phyloP scores from a whole-genome alignment of 1,140 invertebrate genomes.

The Mesaphorura yosii region DNA sequence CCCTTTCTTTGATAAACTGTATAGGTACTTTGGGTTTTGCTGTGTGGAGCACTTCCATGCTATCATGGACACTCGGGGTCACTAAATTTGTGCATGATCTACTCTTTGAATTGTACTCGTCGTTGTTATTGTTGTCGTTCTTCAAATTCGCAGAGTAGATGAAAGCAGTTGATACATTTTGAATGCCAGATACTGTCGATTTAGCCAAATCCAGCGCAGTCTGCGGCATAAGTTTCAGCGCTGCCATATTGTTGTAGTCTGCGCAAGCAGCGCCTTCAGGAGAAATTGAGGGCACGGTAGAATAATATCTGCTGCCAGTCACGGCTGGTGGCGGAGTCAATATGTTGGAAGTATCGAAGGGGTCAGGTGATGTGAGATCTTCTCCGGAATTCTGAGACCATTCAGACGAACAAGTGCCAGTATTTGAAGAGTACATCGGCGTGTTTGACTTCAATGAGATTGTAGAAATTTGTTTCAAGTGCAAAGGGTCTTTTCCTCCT shows the following conservation, averaged over 20 bases:
- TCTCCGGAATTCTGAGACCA: slow-evolving; percentile 18
- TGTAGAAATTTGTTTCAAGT: neutral
- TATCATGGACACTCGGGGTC: neutral
- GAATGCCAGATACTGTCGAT: no score
- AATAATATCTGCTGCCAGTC: slow-evolving; percentile 20
- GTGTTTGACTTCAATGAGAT: neutral
- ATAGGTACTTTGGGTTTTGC: slow-evolving; percentile 14
- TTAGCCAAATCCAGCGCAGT: slow-evolving; percentile 1
- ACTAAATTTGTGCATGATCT: slow-evolving; percentile 1
- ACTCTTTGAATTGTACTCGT: slow-evolving; percentile 13
- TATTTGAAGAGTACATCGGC: slow-evolving; percentile 4
- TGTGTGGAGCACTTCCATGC: slow-evolving; percentile 8
- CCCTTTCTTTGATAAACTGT: slow-evolving; percentile 30
- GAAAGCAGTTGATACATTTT: no score
- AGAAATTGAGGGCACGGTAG: slow-evolving; percentile 12
- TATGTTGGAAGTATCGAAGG: slow-evolving; percentile 31
- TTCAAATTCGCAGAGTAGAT: no score
- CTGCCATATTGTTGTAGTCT: neutral
- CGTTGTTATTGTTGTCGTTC: no score
- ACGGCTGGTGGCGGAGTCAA: slow-evolving; percentile 9
- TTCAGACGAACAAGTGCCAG: slow-evolving; percentile 21
- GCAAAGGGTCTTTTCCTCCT: neutral
- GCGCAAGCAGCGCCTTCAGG: neutral
- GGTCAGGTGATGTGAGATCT: slow-evolving; percentile 20
- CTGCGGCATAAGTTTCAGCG: neutral